These are phyloP conservation scores for Adelges cooleyi DNA, from an alignment of 1,140 invertebrate genomes.

Conservation along the genomic window DNA sequence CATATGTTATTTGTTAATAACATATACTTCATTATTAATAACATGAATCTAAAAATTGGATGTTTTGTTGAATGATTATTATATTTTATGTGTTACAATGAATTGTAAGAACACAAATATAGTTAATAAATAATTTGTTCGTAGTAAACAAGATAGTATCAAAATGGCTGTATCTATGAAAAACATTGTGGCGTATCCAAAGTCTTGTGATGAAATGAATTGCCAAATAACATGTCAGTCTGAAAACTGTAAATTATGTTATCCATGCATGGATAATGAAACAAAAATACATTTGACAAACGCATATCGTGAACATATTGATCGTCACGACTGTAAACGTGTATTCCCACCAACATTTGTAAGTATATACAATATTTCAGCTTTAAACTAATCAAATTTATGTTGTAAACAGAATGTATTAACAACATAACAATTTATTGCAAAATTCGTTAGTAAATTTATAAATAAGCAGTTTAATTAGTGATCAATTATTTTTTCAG, in stretches of 20 bases:
- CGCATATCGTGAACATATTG: conserved; percentile 67
- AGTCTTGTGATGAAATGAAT: conserved; percentile 50
- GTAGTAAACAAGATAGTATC: conserved; percentile 38
- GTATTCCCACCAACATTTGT: conserved; percentile 68
- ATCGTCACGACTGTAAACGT: conserved; percentile 63
- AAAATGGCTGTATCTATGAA: conserved; percentile 64
- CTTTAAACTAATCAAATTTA: background rate
- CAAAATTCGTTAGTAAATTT: conserved; percentile 1
- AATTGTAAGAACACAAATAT: too few species aligned
- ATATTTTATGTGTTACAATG: too few species aligned
- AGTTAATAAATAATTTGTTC: conserved; percentile 20
- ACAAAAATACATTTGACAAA: conserved; percentile 47
- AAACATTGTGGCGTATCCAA: conserved; percentile 64
- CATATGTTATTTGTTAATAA: too few species aligned
- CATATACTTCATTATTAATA: too few species aligned
- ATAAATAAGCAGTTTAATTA: conserved; percentile 15
- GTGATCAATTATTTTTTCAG: conserved; percentile 36
- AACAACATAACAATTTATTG: too few species aligned
- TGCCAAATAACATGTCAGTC: conserved; percentile 49
- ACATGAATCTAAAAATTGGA: too few species aligned
- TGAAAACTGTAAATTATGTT: conserved; percentile 64
- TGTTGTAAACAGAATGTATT: background rate
- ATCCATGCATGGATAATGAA: conserved; percentile 56
- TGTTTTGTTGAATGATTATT: background rate
- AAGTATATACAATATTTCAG: conserved; percentile 35